These are phyloP conservation scores for Lucinisca nassula DNA, from an alignment of 2,888 invertebrate species.

Conservation along the genomic window DNA sequence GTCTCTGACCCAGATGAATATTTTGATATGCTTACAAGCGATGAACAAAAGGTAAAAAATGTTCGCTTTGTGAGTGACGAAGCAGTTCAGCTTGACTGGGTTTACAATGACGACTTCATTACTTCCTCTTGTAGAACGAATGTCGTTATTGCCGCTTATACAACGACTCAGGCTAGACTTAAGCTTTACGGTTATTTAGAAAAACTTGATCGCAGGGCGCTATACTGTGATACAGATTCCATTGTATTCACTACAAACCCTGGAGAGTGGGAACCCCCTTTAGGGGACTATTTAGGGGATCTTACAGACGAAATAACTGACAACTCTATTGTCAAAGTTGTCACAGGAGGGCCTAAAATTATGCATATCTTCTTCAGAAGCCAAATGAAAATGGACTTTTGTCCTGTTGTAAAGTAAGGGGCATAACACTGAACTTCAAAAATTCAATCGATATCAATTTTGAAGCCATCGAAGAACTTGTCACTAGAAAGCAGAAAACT, in stretches of 20 bases:
- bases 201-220: neutral
- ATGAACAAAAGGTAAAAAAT: slow-evolving; percentile 42
- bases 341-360: neutral
- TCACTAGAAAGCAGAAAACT: no score
- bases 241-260: neutral
- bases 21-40: slow-evolving; percentile 55
- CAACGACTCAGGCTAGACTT: neutral
- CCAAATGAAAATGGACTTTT: neutral
- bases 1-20: slow-evolving; percentile 22
- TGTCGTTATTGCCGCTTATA: no score
- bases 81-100: slow-evolving; percentile 44
- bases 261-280: neutral
- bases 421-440: neutral
- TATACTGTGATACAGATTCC: neutral
- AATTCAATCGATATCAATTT: no score
- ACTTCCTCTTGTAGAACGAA: no score
- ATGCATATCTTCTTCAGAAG: neutral
- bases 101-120: no score
- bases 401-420: neutral
- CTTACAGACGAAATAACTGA: neutral
- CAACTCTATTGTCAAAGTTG: neutral
- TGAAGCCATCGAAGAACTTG: no score
- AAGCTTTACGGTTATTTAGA: neutral
- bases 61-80: slow-evolving; percentile 54
- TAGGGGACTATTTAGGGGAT: no score